Percentiles rank a stretch among this genome's conserved stretches.
Conservation (phyloP, 2,797 vertebrate genomes). For the Peromyscus eremicus region DNA sequence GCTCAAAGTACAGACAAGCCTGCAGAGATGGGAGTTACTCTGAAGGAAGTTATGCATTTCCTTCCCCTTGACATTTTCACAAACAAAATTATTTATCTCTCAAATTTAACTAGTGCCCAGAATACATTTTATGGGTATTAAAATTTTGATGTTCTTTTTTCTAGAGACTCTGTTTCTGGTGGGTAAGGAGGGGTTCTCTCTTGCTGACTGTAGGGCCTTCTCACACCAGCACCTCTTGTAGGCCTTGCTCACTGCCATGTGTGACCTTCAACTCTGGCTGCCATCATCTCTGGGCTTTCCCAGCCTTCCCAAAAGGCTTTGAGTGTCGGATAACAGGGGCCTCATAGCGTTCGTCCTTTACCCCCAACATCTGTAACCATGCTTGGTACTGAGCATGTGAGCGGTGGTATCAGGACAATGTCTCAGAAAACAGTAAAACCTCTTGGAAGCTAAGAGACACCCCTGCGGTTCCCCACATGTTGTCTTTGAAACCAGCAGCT, state of each 20-base stretch:
- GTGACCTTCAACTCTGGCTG: background rate
- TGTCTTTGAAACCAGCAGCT: background rate
- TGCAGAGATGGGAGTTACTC: constrained; percentile 72
- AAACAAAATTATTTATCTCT: constrained; percentile 87
- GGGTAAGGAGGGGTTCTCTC: background rate
- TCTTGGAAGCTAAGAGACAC: background rate
- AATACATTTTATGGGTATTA: constrained; percentile 79
- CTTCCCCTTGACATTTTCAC: constrained; percentile 83
- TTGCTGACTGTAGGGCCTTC: background rate
- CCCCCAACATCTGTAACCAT: background rate
- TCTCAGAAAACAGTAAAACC: background rate
- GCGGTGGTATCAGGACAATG: background rate
- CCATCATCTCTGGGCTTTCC: fast-evolving
- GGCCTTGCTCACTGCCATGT: fast-evolving
- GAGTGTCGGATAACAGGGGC: background rate
- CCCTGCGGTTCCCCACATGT: background rate
- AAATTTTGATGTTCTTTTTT: constrained; percentile 70
- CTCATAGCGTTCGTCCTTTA: background rate
- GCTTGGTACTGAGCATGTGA: background rate
- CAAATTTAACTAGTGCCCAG: constrained; percentile 81
- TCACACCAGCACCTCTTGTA: fast-evolving
- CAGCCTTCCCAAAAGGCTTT: background rate
- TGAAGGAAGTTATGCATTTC: constrained; percentile 82
- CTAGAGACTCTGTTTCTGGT: background rate
- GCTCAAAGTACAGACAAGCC: constrained; percentile 77